Conservation (phyloP, 2,888 invertebrate genomes). For the Nephrotoma flavescens region DNA sequence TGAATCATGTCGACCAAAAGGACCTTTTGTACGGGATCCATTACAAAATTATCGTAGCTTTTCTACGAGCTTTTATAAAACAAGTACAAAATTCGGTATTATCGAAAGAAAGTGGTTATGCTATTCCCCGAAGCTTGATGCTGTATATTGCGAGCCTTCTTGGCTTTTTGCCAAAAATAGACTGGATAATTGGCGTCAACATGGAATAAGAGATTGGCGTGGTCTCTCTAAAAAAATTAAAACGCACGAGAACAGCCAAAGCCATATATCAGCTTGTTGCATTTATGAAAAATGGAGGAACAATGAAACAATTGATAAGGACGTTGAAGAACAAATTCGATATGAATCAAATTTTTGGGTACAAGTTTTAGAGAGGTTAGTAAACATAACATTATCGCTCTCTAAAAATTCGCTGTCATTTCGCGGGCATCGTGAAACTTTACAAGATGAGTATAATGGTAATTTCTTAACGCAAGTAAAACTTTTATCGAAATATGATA, state of each 20-base stretch:
- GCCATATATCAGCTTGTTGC: background rate
- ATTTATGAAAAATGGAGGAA: no score
- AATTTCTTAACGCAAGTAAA: slow-evolving; percentile 17
- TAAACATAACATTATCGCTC: no score
- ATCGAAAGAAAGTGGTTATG: background rate
- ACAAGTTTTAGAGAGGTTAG: no score
- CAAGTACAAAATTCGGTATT: background rate
- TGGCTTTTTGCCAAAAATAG: background rate
- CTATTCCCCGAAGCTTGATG: background rate
- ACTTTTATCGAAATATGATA: slow-evolving; percentile 15
- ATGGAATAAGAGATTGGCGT: background rate
- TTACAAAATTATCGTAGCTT: background rate
- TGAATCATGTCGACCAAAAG: no score
- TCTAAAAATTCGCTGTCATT: no score
- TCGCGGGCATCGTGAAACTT: slow-evolving; percentile 12
- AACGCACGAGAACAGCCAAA: background rate
- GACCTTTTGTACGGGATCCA: background rate
- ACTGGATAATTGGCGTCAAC: background rate
- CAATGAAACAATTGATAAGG: no score
- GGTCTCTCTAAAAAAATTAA: background rate
- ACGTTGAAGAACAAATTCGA: no score
- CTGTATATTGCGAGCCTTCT: background rate
- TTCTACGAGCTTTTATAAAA: background rate
- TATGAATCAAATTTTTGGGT: no score
- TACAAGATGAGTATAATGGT: slow-evolving; percentile 10